phyloP scores from a whole-genome alignment of 2,888 invertebrate species.

The Lapara coniferarum region DNA sequence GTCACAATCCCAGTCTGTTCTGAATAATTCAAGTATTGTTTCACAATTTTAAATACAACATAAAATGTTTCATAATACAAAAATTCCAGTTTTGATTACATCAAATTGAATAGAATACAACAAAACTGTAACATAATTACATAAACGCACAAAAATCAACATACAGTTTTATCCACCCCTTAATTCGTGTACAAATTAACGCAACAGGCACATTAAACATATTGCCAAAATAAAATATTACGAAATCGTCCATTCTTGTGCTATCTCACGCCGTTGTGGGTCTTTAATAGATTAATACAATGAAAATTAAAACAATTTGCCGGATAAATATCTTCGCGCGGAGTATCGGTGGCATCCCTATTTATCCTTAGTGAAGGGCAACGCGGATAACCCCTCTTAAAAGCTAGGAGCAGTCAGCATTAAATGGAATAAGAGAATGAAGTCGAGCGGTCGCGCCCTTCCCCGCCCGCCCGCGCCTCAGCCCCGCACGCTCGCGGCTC shows the following conservation, averaged over 20 bases:
- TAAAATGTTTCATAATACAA: not conserved
- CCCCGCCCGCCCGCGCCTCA: conserved; percentile 39
- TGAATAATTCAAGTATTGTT: not conserved
- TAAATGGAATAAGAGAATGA: conserved; percentile 83
- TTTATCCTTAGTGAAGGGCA: conserved; percentile 81
- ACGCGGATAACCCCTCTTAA: conserved; percentile 83
- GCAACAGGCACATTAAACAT: conserved; percentile 57
- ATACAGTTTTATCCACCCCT: conserved; percentile 28
- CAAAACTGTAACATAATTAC: not conserved
- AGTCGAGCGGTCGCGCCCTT: conserved; percentile 75
- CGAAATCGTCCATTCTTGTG: conserved; percentile 67
- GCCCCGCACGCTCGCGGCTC: conserved; percentile 53
- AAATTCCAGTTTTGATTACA: not conserved
- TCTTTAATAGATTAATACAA: conserved; percentile 82
- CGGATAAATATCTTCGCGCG: conserved; percentile 82
- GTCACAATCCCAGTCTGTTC: not conserved
- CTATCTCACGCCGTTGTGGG: conserved; percentile 78
- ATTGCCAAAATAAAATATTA: conserved; percentile 70
- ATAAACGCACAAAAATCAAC: conserved; percentile 18
- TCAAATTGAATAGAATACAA: too few relatives aligned
- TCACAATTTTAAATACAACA: not conserved
- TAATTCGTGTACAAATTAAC: conserved; percentile 59
- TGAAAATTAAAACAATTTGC: conserved; percentile 85
- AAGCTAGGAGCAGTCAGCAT: conserved; percentile 84
- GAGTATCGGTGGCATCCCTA: conserved; percentile 81